Evolutionary conservation across 2,888 invertebrate species (phyloP).

Genomic region (Peribatodes rhomboidaria): DNA sequence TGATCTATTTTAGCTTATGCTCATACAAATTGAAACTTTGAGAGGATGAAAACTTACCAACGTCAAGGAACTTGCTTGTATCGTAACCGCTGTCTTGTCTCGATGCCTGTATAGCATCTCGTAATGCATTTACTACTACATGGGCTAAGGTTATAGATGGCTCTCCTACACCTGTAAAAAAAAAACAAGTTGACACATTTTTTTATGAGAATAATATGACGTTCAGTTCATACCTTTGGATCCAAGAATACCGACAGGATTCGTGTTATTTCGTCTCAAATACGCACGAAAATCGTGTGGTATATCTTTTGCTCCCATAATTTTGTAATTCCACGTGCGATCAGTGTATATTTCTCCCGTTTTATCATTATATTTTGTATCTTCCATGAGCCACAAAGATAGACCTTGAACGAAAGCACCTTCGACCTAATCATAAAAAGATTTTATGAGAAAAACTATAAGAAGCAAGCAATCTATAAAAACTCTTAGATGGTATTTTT

Average conservation of each 20-base stretch:
- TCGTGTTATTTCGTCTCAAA: constrained; percentile 55
- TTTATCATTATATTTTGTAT: constrained; percentile 53
- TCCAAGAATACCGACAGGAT: constrained; percentile 64
- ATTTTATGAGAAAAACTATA: too few species aligned
- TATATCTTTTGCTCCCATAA: constrained; percentile 63
- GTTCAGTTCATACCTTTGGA: constrained; percentile 57
- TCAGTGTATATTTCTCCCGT: constrained; percentile 60
- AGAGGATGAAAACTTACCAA: constrained; percentile 51
- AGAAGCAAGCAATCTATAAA: too few species aligned
- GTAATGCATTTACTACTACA: constrained; percentile 57
- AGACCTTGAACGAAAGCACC: constrained; percentile 87
- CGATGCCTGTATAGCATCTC: constrained; percentile 57
- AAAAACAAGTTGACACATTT: neutral
- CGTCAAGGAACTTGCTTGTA: constrained; percentile 46
- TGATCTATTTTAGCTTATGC: constrained; percentile 5
- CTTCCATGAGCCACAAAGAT: constrained; percentile 59
- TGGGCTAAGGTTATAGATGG: constrained; percentile 58
- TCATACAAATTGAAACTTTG: constrained; percentile 1
- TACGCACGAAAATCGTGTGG: constrained; percentile 63
- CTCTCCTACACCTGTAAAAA: constrained; percentile 56
- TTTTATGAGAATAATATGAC: too few species aligned
- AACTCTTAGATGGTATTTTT: too few species aligned
- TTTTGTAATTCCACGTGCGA: constrained; percentile 64
- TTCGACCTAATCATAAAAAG: constrained; percentile 74
- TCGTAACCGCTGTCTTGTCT: constrained; percentile 56